Percentiles rank a stretch among this genome's conserved stretches.
Conservation (phyloP, 2,113 vertebrate species). For the Cichladusa arquata region DNA sequence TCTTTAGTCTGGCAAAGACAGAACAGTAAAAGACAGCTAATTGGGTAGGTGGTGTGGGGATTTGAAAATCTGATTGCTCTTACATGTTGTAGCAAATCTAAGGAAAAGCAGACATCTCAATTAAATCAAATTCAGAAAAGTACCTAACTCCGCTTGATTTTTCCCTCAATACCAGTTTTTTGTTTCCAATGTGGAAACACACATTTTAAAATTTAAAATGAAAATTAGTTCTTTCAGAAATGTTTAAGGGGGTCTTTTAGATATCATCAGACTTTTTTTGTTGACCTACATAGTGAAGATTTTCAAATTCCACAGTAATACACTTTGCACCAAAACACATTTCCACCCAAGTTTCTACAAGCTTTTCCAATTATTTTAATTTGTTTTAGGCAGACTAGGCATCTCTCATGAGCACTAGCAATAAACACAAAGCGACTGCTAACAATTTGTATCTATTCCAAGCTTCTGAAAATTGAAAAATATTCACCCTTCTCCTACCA, state of each 20-base stretch:
- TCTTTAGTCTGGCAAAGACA: neutral
- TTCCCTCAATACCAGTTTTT: neutral
- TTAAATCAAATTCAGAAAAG: neutral
- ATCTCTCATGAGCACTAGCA: neutral
- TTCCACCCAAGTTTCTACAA: neutral
- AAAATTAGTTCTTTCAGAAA: neutral
- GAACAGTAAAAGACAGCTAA: neutral
- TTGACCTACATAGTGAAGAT: neutral
- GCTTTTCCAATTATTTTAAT: neutral
- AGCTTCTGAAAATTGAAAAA: neutral
- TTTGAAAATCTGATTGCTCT: neutral
- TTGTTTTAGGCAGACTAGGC: neutral
- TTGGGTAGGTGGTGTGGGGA: neutral
- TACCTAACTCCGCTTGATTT: neutral
- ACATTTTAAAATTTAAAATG: neutral
- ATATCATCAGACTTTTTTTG: neutral
- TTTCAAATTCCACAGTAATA: neutral
- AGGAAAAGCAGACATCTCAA: neutral
- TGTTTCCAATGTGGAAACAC: neutral
- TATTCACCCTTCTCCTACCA: slow-evolving; percentile 23
- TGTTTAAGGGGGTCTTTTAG: neutral
- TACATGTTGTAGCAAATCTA: neutral
- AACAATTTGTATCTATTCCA: neutral
- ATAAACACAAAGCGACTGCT: neutral
- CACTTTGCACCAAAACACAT: neutral